Evolutionary conservation across 1,140 invertebrate species (phyloP).

Genomic region (Philopotamus ludificatus): DNA sequence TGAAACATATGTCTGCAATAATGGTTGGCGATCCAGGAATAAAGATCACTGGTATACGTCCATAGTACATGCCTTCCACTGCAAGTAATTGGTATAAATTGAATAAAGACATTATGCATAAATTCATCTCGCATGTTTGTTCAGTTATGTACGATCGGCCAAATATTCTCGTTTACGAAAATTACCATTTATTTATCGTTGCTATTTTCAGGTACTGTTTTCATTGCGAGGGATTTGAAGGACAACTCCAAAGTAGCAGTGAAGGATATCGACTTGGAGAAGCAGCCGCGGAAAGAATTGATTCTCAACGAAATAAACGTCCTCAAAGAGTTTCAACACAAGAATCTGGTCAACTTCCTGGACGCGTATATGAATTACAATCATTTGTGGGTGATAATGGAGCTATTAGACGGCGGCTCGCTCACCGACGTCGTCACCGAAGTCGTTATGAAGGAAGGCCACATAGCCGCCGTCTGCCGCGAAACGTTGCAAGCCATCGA

Average conservation of each 20-base stretch:
- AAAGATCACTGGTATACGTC: no score
- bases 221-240: constrained; percentile 80
- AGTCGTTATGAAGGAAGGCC: constrained; percentile 95
- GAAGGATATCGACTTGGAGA: constrained; percentile 92
- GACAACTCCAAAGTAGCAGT: constrained; percentile 84
- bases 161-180: no score
- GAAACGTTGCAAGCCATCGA: constrained; percentile 91
- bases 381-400: constrained; percentile 94
- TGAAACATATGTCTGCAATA: neutral
- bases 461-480: constrained; percentile 92
- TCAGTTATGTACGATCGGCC: no score
- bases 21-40: no score
- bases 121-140: neutral
- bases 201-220: constrained; percentile 74
- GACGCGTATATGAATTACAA: constrained; percentile 87
- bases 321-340: constrained; percentile 90
- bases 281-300: constrained; percentile 91
- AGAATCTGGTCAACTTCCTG: constrained; percentile 96
- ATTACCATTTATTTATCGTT: neutral
- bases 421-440: constrained; percentile 97
- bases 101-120: neutral
- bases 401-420: constrained; percentile 92
- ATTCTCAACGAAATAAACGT: constrained; percentile 95
- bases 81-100: neutral
- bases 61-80: neutral